A percentile compares a stretch with the other conserved stretches of the same genome.
These are phyloP conservation scores for Xenops minutus DNA, from an alignment of 2,797 vertebrate species.

Conservation along the genomic window DNA sequence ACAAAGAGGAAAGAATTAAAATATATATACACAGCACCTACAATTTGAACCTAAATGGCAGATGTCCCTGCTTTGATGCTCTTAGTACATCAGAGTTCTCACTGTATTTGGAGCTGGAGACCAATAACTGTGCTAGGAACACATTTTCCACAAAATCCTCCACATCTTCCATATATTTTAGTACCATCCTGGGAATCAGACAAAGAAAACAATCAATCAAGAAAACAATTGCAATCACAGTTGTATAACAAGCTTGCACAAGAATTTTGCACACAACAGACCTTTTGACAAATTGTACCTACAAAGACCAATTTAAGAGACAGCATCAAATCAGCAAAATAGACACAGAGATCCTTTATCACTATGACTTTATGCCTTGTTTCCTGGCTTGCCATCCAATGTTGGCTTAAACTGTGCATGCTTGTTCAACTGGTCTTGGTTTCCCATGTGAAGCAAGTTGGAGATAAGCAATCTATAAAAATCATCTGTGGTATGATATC, in stretches of 20 bases:
- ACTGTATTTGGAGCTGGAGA: constrained; percentile 87
- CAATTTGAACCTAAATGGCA: neutral
- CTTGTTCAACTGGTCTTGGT: neutral
- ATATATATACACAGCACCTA: constrained; percentile 45
- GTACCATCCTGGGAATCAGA: constrained; percentile 86
- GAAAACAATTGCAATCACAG: neutral
- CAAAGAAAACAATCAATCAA: neutral
- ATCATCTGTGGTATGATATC: neutral
- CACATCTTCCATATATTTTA: constrained; percentile 94
- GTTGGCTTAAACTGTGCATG: neutral
- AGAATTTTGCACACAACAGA: neutral
- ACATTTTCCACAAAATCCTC: constrained; percentile 97
- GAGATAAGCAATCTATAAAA: neutral
- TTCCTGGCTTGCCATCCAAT: neutral
- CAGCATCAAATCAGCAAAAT: neutral
- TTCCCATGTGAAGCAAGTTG: neutral
- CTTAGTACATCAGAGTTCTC: constrained; percentile 52
- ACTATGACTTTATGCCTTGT: accelerated
- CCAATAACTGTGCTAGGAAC: constrained; percentile 85
- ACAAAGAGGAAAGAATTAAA: neutral
- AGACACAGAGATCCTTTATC: neutral
- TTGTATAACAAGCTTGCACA: neutral
- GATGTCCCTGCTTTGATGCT: neutral
- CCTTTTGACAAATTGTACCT: neutral
- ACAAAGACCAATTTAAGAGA: neutral